phyloP scores from a whole-genome alignment of 2,113 vertebrate genomes.

The Eurypyga helias region DNA sequence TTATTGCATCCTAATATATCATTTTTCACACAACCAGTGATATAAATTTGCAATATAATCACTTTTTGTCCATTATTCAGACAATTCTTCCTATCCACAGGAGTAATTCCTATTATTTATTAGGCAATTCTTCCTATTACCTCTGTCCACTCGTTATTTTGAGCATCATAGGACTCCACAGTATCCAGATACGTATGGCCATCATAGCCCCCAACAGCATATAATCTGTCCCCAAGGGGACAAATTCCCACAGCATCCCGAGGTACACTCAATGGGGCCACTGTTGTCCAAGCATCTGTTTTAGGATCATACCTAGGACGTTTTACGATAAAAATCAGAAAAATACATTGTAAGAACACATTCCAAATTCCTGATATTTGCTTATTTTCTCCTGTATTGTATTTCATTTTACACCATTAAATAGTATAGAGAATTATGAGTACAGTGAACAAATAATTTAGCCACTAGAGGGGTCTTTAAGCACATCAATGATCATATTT shows the following conservation, averaged over 20 bases:
- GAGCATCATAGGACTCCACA: slow-evolving; percentile 94
- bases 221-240: slow-evolving; percentile 90
- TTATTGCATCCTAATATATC: rapidly evolving
- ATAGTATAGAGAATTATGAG: not conserved
- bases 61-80: rapidly evolving
- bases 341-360: not conserved
- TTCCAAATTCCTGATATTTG: not conserved
- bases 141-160: slow-evolving; percentile 97
- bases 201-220: slow-evolving; percentile 94
- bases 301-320: slow-evolving; percentile 91
- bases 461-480: slow-evolving; percentile 54
- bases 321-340: not conserved
- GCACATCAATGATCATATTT: not conserved
- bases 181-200: slow-evolving; percentile 91
- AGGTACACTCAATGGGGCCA: slow-evolving; percentile 89
- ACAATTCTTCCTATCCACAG: not conserved
- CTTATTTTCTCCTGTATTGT: not conserved
- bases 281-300: slow-evolving; percentile 92
- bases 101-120: rapidly evolving
- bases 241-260: slow-evolving; percentile 93
- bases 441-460: not conserved
- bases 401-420: not conserved
- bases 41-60: not conserved
- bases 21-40: rapidly evolving
- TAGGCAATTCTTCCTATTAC: slow-evolving; percentile 61